Evolutionary conservation across 1,140 invertebrate genomes (phyloP).

Genomic region (Leptopilina boulardi): DNA sequence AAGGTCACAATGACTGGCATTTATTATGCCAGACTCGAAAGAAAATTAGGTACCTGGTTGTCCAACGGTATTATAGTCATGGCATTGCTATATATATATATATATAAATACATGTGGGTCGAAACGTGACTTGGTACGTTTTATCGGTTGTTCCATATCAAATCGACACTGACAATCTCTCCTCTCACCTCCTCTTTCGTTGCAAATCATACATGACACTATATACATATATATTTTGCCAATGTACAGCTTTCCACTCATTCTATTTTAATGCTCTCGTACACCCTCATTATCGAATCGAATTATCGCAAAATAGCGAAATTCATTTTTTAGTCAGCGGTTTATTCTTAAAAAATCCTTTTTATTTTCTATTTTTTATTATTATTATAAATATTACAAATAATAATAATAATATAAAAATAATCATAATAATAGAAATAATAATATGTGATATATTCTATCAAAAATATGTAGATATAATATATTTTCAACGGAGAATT

Average conservation of each 20-base stretch:
- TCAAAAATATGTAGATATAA: too few relatives aligned
- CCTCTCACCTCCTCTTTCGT: background rate
- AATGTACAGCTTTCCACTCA: slow-evolving; percentile 8
- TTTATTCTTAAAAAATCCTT: too few relatives aligned
- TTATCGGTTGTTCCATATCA: slow-evolving; percentile 57
- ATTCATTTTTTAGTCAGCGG: slow-evolving; percentile 35
- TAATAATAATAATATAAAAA: too few relatives aligned
- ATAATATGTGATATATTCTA: too few relatives aligned
- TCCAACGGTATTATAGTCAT: slow-evolving; percentile 57
- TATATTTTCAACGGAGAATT: too few relatives aligned
- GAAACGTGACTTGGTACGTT: slow-evolving; percentile 60
- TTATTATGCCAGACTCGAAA: slow-evolving; percentile 61
- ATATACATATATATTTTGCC: background rate
- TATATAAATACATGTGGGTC: slow-evolving; percentile 54
- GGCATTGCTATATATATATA: slow-evolving; percentile 43
- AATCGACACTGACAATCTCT: slow-evolving; percentile 44
- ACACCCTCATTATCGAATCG: background rate
- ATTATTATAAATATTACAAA: too few relatives aligned
- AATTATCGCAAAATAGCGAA: background rate
- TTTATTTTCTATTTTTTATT: too few relatives aligned
- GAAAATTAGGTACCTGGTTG: slow-evolving; percentile 61
- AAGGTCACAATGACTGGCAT: slow-evolving; percentile 53
- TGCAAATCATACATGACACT: slow-evolving; percentile 29
- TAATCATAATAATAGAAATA: too few relatives aligned
- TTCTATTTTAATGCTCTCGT: background rate